A percentile compares a stretch with the other conserved stretches of the same genome.
These are phyloP conservation scores for Acropora yongei DNA, from an alignment of 64 coral and sea anemone genomes.

Conservation along the genomic window DNA sequence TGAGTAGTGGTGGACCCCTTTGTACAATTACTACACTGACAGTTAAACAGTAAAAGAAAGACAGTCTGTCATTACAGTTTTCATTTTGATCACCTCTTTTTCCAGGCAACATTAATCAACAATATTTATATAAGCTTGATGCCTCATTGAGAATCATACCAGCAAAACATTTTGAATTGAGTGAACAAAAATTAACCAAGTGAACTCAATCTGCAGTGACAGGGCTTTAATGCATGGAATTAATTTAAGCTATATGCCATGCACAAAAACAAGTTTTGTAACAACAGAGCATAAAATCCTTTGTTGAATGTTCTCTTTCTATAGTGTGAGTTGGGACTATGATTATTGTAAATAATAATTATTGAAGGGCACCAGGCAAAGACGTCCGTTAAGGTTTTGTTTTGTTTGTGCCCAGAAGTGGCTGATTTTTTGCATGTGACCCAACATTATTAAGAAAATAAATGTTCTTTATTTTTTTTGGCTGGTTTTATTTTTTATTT, in stretches of 20 bases:
- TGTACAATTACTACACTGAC: constrained; percentile 19
- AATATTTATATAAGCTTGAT: background rate
- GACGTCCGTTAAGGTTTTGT: too few relatives aligned
- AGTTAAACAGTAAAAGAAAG: constrained; percentile 12
- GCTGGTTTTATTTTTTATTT: too few relatives aligned
- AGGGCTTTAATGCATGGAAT: background rate
- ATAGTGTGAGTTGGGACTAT: background rate
- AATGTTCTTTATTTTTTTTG: too few relatives aligned
- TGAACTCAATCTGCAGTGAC: background rate
- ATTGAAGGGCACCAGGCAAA: too few relatives aligned
- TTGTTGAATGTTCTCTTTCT: background rate
- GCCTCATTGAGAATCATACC: background rate
- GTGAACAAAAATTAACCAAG: background rate
- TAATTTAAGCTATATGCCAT: background rate
- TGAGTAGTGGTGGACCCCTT: constrained; percentile 66
- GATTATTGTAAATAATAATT: background rate
- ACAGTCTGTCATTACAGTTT: background rate
- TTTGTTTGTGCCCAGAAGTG: too few relatives aligned
- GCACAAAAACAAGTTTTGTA: background rate
- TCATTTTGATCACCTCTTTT: background rate
- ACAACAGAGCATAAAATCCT: background rate
- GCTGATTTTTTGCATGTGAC: too few relatives aligned
- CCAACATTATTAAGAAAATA: too few relatives aligned
- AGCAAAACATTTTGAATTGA: background rate
- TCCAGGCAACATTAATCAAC: background rate